These are phyloP conservation scores for Limosa lapponica DNA, from an alignment of 2,797 vertebrate genomes.

Conservation along the genomic window DNA sequence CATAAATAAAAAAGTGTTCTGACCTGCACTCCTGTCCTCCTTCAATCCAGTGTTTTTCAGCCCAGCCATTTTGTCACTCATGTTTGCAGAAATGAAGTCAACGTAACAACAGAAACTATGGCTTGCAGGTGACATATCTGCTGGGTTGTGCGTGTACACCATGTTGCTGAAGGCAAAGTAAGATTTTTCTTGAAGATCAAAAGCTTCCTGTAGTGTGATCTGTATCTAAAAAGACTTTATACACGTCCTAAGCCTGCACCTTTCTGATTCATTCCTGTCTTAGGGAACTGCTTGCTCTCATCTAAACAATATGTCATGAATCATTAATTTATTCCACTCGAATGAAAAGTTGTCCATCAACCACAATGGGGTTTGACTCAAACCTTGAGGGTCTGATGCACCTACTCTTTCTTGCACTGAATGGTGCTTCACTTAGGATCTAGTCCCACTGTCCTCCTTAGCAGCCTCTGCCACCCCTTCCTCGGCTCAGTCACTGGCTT, in stretches of 20 bases:
- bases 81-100: background rate
- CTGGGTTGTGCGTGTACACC: background rate
- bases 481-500: background rate
- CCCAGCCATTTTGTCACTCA: background rate
- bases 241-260: background rate
- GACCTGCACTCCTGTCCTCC: background rate
- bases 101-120: background rate
- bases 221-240: background rate
- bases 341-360: background rate
- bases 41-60: background rate
- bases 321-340: background rate
- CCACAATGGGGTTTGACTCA: background rate
- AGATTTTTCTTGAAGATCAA: conserved; percentile 26
- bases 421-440: background rate
- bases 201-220: background rate
- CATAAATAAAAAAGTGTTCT: background rate
- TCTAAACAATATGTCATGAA: background rate
- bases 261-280: conserved; percentile 9
- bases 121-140: background rate
- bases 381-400: background rate
- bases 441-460: background rate
- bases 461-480: background rate
- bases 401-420: background rate
- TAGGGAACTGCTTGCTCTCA: background rate
- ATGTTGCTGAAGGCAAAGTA: background rate